These are phyloP conservation scores for Drosophila cardini DNA, from an alignment of 1,140 invertebrate genomes.

Conservation along the genomic window DNA sequence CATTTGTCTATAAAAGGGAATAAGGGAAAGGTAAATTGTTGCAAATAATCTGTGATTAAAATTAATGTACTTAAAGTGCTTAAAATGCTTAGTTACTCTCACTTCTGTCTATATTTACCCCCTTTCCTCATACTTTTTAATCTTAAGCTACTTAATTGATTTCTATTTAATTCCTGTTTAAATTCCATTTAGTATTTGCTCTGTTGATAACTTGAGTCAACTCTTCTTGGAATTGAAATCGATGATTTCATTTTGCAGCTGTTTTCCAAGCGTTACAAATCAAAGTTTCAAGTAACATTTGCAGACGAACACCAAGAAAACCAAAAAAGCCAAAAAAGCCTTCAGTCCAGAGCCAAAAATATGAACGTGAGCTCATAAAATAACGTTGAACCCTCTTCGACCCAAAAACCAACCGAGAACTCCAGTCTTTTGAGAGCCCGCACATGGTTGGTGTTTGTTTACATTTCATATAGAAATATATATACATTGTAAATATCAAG, in stretches of 20 bases:
- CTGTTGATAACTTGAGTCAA: slow-evolving; percentile 1
- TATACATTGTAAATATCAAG: slow-evolving; percentile 12
- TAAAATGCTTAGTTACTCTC: too few species aligned
- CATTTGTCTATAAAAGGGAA: neutral
- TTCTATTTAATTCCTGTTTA: neutral
- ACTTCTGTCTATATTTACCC: too few species aligned
- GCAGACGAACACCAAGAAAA: slow-evolving; percentile 32
- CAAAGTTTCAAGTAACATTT: slow-evolving; percentile 61
- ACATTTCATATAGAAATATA: slow-evolving; percentile 13
- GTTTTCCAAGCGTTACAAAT: slow-evolving; percentile 28
- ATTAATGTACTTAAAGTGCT: neutral
- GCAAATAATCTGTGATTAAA: neutral
- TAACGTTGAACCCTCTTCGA: slow-evolving; percentile 15
- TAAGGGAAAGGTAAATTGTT: neutral
- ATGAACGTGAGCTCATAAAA: slow-evolving; percentile 25
- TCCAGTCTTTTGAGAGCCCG: slow-evolving; percentile 9
- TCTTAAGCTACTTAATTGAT: too few species aligned
- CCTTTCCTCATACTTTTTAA: neutral
- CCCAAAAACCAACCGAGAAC: neutral
- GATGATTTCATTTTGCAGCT: slow-evolving; percentile 75
- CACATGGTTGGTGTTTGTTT: slow-evolving; percentile 53
- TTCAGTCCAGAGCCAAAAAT: slow-evolving; percentile 18
- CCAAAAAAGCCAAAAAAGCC: slow-evolving; percentile 10
- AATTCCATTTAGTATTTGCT: neutral
- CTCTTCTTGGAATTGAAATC: slow-evolving; percentile 15